These are phyloP conservation scores for Dicaeum eximium DNA, from an alignment of 2,113 vertebrate species.

Conservation along the genomic window DNA sequence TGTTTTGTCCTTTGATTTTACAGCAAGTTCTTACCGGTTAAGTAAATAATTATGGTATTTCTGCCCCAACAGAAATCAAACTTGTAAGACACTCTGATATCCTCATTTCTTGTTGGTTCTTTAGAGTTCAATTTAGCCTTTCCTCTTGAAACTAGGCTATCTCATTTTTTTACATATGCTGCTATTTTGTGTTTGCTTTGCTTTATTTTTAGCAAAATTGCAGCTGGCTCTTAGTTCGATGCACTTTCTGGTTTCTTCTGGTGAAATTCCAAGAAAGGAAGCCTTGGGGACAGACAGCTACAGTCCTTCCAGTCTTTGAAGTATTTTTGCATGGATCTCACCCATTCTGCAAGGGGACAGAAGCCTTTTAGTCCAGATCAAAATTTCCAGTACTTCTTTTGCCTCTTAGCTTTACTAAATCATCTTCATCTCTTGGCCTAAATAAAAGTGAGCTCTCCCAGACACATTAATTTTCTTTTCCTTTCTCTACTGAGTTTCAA, in stretches of 20 bases:
- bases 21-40: not conserved
- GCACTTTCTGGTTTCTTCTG: not conserved
- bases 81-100: not conserved
- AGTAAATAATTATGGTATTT: not conserved
- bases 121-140: not conserved
- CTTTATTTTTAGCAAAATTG: constrained; percentile 11
- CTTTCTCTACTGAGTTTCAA: not conserved
- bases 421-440: not conserved
- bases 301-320: not conserved
- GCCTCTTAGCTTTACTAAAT: not conserved
- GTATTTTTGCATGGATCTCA: not conserved
- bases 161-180: not conserved
- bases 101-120: not conserved
- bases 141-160: not conserved
- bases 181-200: not conserved
- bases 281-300: not conserved
- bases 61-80: not conserved
- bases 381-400: not conserved
- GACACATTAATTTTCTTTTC: not conserved
- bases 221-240: not conserved
- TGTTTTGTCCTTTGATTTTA: not conserved
- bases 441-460: not conserved
- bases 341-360: not conserved
- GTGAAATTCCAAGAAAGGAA: not conserved
- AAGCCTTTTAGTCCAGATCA: not conserved